A percentile compares a stretch with the other conserved stretches of the same genome.
Evolutionary conservation across 2,797 vertebrate genomes (phyloP).

Genomic region (Tragelaphus oryx): DNA sequence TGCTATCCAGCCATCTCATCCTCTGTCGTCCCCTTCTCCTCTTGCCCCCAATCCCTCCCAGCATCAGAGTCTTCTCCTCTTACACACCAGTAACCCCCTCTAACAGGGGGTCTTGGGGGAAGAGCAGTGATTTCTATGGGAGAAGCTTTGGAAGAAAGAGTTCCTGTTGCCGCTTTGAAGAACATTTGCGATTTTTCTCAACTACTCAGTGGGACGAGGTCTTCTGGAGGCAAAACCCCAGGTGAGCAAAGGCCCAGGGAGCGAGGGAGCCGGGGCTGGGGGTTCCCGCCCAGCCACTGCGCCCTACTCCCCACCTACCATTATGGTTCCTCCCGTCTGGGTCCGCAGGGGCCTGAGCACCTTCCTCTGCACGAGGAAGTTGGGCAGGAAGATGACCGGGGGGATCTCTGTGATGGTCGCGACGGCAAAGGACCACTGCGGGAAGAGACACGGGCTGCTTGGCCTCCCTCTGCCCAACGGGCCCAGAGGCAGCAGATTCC

Average conservation of each 20-base stretch:
- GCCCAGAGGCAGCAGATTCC: background rate
- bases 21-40: too few species aligned
- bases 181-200: background rate
- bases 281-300: background rate
- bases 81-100: background rate
- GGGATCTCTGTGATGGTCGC: constrained; percentile 97
- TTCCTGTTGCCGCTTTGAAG: background rate
- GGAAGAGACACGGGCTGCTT: background rate
- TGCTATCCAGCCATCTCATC: too few species aligned
- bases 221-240: background rate
- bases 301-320: constrained; percentile 82
- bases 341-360: constrained; percentile 92
- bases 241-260: background rate
- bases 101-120: fast-evolving
- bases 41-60: too few species aligned
- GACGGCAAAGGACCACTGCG: constrained; percentile 94
- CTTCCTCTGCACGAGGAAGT: constrained; percentile 94
- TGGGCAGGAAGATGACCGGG: constrained; percentile 92
- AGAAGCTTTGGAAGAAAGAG: background rate
- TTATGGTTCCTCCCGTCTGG: constrained; percentile 97
- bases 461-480: background rate
- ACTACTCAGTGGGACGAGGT: background rate
- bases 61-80: background rate
- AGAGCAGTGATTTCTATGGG: background rate
- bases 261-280: background rate